phyloP scores from a whole-genome alignment of 92 coral and sea anemone genomes.

The Parazoanthus atlanticus region DNA sequence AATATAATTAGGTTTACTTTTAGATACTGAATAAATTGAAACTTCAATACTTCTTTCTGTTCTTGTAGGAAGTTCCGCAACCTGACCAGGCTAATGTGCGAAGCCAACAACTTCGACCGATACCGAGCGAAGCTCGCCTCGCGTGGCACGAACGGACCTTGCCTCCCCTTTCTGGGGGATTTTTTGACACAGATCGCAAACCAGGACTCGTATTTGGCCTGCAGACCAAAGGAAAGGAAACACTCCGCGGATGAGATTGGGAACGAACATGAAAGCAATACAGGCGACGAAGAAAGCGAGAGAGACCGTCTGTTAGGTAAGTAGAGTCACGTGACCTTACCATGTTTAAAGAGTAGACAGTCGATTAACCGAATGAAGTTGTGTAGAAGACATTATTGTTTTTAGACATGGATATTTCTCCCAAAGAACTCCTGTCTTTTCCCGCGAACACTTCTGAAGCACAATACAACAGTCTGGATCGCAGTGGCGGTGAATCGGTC shows the following conservation, averaged over 20 bases:
- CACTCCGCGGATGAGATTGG: conserved; percentile 9
- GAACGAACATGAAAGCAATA: not conserved
- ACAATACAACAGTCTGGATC: no score
- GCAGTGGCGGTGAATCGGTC: no score
- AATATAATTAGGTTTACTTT: no score
- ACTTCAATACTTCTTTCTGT: not conserved
- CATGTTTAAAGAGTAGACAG: not conserved
- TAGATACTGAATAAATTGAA: no score
- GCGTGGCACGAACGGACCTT: conserved; percentile 60
- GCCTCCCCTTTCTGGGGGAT: conserved; percentile 90
- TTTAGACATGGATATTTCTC: not conserved
- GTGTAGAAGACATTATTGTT: no score
- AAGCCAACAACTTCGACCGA: conserved; percentile 76
- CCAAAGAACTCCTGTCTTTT: no score
- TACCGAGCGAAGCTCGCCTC: conserved; percentile 80
- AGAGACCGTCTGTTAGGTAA: not conserved
- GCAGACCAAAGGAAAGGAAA: conserved; percentile 47
- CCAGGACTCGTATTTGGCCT: conserved; percentile 75
- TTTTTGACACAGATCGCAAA: conserved; percentile 91
- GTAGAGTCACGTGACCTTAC: not conserved
- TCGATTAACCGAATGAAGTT: not conserved
- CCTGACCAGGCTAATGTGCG: conserved; percentile 82
- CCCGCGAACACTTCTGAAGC: no score
- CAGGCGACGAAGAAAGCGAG: not conserved
- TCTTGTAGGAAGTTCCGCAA: conserved; percentile 83